These are phyloP conservation scores for Dinothrombium tinctorium DNA, from an alignment of 1,140 invertebrate genomes.

Conservation along the genomic window DNA sequence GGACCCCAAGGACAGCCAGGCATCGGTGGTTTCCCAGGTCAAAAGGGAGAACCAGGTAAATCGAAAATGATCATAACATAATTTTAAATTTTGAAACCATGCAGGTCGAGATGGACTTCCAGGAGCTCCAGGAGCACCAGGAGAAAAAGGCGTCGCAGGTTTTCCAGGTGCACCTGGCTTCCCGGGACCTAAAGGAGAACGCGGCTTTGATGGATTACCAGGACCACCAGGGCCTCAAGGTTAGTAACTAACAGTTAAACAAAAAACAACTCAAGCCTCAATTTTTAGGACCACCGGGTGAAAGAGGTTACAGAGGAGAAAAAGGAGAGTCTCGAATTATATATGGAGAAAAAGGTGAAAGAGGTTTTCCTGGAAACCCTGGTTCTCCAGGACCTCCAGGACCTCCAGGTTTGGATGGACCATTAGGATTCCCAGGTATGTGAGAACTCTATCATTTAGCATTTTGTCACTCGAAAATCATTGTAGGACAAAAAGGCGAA, in stretches of 20 bases:
- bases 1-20: slow-evolving; percentile 12
- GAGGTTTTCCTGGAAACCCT: no score
- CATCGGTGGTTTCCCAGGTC: slow-evolving; percentile 3
- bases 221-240: no score
- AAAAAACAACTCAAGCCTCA: no score
- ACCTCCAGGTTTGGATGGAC: slow-evolving; percentile 13
- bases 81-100: not conserved
- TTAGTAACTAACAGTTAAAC: no score
- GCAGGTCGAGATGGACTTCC: not conserved
- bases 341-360: no score
- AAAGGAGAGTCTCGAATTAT: no score
- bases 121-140: slow-evolving; percentile 2
- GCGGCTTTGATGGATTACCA: no score
- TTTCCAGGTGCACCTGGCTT: no score
- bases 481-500: no score
- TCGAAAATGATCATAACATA: not conserved
- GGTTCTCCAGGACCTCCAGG: slow-evolving; percentile 13
- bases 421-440: slow-evolving; percentile 1
- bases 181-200: no score
- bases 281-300: no score
- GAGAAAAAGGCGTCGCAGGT: slow-evolving; percentile 13
- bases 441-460: not conserved
- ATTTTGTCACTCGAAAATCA: not conserved
- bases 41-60: slow-evolving; percentile 1
- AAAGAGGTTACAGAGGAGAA: no score